Evolutionary conservation across 2,888 invertebrate genomes (phyloP).

Genomic region (Diabrotica balteata): DNA sequence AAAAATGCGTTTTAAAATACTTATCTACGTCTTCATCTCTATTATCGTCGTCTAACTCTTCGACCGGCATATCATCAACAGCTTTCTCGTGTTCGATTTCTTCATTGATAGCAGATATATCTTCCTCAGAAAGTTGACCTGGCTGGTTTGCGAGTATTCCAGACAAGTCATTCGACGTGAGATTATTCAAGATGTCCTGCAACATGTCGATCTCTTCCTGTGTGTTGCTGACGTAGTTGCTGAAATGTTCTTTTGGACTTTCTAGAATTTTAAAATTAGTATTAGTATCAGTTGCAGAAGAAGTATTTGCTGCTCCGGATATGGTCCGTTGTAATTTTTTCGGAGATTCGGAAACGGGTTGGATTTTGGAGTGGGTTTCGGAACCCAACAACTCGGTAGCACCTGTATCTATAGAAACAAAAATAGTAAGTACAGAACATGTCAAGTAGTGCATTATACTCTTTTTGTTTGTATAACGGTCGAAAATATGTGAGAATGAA

Average conservation of each 20-base stretch:
- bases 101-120: slow-evolving; percentile 1
- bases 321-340: not conserved
- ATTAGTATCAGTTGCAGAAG: not conserved
- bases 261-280: slow-evolving; percentile 26
- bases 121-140: too few relatives aligned
- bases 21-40: slow-evolving; percentile 7
- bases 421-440: too few relatives aligned
- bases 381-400: not conserved
- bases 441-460: not conserved
- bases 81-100: not conserved
- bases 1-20: slow-evolving; percentile 25
- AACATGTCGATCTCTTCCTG: slow-evolving; percentile 41
- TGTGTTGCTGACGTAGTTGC: slow-evolving; percentile 39
- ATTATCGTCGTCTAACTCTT: not conserved
- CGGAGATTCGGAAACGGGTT: not conserved
- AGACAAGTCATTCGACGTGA: slow-evolving; percentile 37
- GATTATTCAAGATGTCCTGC: slow-evolving; percentile 41
- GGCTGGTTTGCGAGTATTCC: not conserved
- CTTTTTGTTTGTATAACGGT: too few relatives aligned
- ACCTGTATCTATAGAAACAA: not conserved
- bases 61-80: not conserved
- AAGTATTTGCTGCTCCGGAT: not conserved
- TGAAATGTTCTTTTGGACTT: slow-evolving; percentile 39
- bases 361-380: not conserved
- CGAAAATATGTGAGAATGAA: too few relatives aligned